Evolutionary conservation across 2,888 invertebrate genomes (phyloP).

Genomic region (Neocrepidodera transversa): DNA sequence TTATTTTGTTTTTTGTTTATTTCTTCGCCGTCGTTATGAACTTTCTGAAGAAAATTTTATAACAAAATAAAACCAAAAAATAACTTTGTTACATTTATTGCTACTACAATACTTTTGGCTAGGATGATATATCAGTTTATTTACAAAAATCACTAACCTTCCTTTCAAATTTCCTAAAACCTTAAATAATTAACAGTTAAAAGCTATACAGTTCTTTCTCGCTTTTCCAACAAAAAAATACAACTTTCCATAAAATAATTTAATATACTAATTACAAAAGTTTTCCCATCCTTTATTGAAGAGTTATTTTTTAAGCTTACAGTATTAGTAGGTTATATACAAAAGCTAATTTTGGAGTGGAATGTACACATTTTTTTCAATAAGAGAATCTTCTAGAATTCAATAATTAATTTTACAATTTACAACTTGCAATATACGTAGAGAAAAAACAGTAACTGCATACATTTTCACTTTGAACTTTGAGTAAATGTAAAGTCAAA

Average conservation of each 20-base stretch:
- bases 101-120: slow-evolving; percentile 47
- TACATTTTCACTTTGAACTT: no score
- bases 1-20: no score
- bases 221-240: slow-evolving; percentile 2
- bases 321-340: background rate
- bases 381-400: background rate
- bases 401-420: no score
- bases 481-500: no score
- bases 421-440: no score
- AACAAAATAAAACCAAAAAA: background rate
- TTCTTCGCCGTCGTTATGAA: no score
- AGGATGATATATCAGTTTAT: slow-evolving; percentile 44
- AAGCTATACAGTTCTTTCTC: slow-evolving; percentile 39
- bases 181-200: slow-evolving; percentile 39
- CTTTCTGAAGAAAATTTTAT: no score
- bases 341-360: slow-evolving; percentile 8
- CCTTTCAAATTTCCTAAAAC: slow-evolving; percentile 33
- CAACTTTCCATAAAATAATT: background rate
- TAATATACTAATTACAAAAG: background rate
- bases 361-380: slow-evolving; percentile 2
- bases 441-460: no score
- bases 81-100: slow-evolving; percentile 43
- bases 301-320: background rate
- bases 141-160: slow-evolving; percentile 48
- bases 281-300: slow-evolving; percentile 1